Evolutionary conservation across 2,797 vertebrate genomes (phyloP).

Genomic region (Urophycis tenuis): DNA sequence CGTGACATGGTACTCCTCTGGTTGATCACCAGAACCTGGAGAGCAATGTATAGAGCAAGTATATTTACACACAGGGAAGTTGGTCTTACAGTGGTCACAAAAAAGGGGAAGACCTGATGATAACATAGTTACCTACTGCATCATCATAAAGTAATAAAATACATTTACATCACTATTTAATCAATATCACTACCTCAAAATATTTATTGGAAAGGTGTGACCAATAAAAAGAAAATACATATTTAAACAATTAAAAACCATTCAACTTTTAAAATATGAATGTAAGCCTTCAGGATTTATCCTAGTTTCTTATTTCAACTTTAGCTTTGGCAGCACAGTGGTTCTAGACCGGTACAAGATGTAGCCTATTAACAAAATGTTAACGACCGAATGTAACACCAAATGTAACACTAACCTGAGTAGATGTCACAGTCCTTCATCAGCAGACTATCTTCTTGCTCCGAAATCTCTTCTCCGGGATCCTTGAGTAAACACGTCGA

Average conservation of each 20-base stretch:
- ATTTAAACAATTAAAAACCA: background rate
- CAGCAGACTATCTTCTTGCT: conserved; percentile 41
- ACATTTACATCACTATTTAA: no score
- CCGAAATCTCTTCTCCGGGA: conserved; percentile 48
- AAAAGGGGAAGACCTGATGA: background rate
- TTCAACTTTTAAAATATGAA: background rate
- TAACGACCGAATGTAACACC: background rate
- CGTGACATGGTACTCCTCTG: conserved; percentile 71
- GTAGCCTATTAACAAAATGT: background rate
- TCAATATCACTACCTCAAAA: background rate
- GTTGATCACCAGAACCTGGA: conserved; percentile 12
- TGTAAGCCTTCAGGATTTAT: background rate
- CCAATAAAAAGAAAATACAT: background rate
- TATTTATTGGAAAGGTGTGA: background rate
- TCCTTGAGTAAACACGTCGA: conserved; percentile 50
- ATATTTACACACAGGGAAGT: no score
- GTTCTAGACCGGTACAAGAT: background rate
- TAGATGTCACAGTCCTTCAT: conserved; percentile 86
- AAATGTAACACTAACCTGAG: conserved; percentile 59
- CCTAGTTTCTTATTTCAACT: background rate
- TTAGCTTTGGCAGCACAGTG: background rate
- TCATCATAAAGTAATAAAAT: background rate
- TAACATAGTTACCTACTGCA: background rate
- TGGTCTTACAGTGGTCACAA: background rate
- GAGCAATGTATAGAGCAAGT: background rate